Percentiles rank a stretch among this genome's conserved stretches.
phyloP scores from a whole-genome alignment of 1,140 invertebrate genomes.

The Harlomillsia oculata region DNA sequence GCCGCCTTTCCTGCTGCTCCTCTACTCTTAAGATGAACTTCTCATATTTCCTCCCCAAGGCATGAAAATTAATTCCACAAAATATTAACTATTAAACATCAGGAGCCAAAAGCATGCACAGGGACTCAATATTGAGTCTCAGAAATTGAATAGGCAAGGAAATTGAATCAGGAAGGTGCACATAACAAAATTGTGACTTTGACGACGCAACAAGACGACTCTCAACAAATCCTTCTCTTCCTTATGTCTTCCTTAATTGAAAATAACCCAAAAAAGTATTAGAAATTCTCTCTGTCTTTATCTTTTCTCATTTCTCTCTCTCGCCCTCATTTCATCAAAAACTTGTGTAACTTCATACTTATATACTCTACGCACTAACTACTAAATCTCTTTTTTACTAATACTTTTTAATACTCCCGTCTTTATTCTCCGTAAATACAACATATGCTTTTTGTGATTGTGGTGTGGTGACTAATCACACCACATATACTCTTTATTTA shows the following conservation, averaged over 20 bases:
- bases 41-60: slow-evolving; percentile 35
- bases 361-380: too few species aligned
- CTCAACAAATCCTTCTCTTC: slow-evolving; percentile 21
- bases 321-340: too few species aligned
- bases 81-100: slow-evolving; percentile 35
- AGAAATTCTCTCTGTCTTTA: slow-evolving; percentile 3
- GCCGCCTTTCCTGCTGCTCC: too few species aligned
- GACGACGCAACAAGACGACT: too few species aligned
- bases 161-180: slow-evolving; percentile 31
- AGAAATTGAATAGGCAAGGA: slow-evolving; percentile 30
- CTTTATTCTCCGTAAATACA: too few species aligned
- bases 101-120: slow-evolving; percentile 17
- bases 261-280: slow-evolving; percentile 24
- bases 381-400: too few species aligned
- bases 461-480: too few species aligned
- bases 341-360: too few species aligned
- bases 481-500: too few species aligned
- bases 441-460: too few species aligned
- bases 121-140: slow-evolving; percentile 22
- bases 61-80: slow-evolving; percentile 36
- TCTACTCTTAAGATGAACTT: slow-evolving; percentile 33
- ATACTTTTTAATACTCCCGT: too few species aligned
- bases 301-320: too few species aligned
- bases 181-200: slow-evolving; percentile 29
- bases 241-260: slow-evolving; percentile 27